Evolutionary conservation across 2,797 vertebrate genomes (phyloP), one percentile per base, ranked within the genome.

Genomic region (Lepus townsendii): DNA sequence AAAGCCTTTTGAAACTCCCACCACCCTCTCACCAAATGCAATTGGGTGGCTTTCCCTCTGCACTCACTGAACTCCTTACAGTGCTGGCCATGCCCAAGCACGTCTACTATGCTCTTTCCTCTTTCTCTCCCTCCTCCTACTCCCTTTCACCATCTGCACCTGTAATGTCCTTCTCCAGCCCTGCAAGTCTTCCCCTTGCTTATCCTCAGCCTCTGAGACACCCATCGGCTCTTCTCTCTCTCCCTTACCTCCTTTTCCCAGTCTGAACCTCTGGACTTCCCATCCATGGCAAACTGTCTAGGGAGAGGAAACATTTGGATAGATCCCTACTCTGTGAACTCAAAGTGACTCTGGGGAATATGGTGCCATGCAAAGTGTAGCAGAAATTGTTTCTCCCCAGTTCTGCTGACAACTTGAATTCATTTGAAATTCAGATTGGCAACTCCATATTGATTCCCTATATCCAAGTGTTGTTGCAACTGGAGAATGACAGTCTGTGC

Each of bases 361-460:
- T 88, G 84, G 95, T 97, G 78, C 97, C 94, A 63, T 87, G 84
- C 88, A 85, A 80, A 90, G 91, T 92, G 92, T 95, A 97, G 97
- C 93, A 97, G 95, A 98, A 98, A 96, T 95, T 80, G 93, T 88
- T 97, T 96, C 95, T 97, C 91, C 60, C 75, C 42, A n/a, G 1
- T 92, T 68, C 96, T 90, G 93, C 94, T 97, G 95, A 96, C 96
- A 97, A 96, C 77, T 83, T 90, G 95, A 71, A 91, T 98, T 99
- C 98, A 98, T 98, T 98, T 97, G 97, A 98, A 98, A 99, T 98
- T 98, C 98, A 97, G 98, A 98, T 98, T 98, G 98, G 97, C 96
- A 98, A 98, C 98, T 98, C 97, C 97, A 96, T 98, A 99, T 99
- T 97, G 99, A 99, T 99, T 98, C 79, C 92, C 69, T 83, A 83